Evolutionary conservation across 1,140 invertebrate genomes (phyloP), one percentile per base, ranked within the genome.

Genomic region (Trichonephila clavata): DNA sequence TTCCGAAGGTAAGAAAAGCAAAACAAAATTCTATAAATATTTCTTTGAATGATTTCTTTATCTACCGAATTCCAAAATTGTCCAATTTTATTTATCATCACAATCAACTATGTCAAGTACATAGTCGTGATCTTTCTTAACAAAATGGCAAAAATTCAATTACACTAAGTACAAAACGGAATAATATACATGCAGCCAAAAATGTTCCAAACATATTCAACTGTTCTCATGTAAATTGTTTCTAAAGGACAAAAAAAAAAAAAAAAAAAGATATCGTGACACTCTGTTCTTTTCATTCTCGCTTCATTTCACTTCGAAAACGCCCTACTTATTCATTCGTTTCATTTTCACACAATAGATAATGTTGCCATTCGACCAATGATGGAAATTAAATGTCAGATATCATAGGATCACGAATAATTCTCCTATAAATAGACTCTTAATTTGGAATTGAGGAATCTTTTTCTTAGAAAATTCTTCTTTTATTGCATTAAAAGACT

Each of bases 281-380:
- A 77, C 16, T 21, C 71, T 6, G 71, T 77, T 32, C 71, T 77
- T 77, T 77, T 77, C 27, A 32, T 39, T 16, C 32, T 77, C 71
- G 71, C 71, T 77, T 77, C 71, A 77, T 77, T 39, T 77, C 71
- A 39, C 18, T 77, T 77, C 32, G 16, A 77, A 77, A 32, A 20
- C 27, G 71, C 27, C 71, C 71, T 39, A 77, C 27, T 77, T 77
- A 77, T 77, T 77, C 71, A 20, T 6, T 77, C 71, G 71, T 77
- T 39, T 77, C 71, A 39, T 77, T 77, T 77, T 77, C 71, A 77
- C 71, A 77, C 71, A 77, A 77, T 77, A 39, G 71, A 77, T 39
- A 68, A 68, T 77, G 71, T 77, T 39, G 18, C 27, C 7, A 16
- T 18, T 39, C 71, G 16, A 16, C 10, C 13, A 39, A 32, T 32